Base-by-base conservation (phyloP, 2,888 invertebrate genomes). In the Melieria picta region DNA sequence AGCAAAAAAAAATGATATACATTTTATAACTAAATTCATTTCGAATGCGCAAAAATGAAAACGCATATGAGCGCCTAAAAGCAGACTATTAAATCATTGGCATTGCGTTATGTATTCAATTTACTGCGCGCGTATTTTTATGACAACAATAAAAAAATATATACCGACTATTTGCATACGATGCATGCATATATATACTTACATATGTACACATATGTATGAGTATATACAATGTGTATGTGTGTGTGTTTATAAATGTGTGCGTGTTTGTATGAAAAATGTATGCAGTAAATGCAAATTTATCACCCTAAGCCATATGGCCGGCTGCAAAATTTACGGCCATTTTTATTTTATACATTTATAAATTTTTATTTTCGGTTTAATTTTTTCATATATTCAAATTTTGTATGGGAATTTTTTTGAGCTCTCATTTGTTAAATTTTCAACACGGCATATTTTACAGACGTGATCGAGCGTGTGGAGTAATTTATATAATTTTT, bases 241-340 rank as follows among this genome's bases (percentile, higher is more conserved):
- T 30, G 30, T 30, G 30, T 50, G 9, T 45, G 10, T 45, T 61
- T 67, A 60, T 61, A 13, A 65, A 52, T 46, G 50, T 47, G 47
- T 43, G 13, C 66, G 4, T n/a, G 10, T 30, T n/a, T 42, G 11
- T 7, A 16, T 11, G 30, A 65, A 58, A 30, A 50, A 60, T 67
- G 60, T 60, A 52, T 67, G 67, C 67, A 50, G 60, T 16, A 60
- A 67, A 60, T 67, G 43, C 30, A 50, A 67, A 67, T 67, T 67
- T 67, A 67, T 67, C 30, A 43, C 67, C 52, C 9, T 42, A 16
- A 67, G 67, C 67, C 67, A 67, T 67, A 67, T 67, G 67, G 50
- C 30, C 30, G 30, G 30, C 45, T 10, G 67, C 60, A 61, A 60
- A 60, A 67, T 67, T 67, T 67, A 67, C 61, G 9, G 67, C n/a